A percentile compares a stretch with the other conserved stretches of the same genome.
phyloP scores from a whole-genome alignment of 1,140 invertebrate genomes.

The Hetaerina americana region DNA sequence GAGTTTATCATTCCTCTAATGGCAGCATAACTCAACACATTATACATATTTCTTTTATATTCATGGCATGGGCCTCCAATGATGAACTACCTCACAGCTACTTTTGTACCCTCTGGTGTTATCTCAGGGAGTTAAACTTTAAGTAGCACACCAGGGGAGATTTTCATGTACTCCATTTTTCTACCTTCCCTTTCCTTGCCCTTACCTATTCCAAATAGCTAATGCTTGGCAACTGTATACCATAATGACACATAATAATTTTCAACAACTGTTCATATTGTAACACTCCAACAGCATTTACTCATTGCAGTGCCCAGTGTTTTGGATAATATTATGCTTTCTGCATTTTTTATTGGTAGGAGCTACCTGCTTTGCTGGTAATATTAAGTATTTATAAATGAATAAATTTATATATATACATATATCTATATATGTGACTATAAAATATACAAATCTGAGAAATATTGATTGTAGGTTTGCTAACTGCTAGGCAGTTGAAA shows the following conservation, averaged over 20 bases:
- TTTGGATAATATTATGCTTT: neutral
- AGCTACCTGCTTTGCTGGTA: neutral
- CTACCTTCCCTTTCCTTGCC: neutral
- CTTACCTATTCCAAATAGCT: neutral
- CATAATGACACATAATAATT: neutral
- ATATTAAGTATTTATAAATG: constrained; percentile 1
- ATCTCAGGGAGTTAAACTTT: constrained; percentile 9
- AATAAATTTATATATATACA: neutral
- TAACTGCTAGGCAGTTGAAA: neutral
- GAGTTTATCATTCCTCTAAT: neutral
- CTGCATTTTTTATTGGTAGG: neutral
- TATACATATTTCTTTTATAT: constrained; percentile 1
- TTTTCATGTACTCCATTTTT: constrained; percentile 7
- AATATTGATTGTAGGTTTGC: neutral
- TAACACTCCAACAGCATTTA: neutral
- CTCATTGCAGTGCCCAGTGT: neutral
- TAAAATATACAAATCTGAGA: constrained; percentile 1
- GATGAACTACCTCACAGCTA: constrained; percentile 8
- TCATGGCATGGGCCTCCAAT: constrained; percentile 7
- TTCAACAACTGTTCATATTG: neutral
- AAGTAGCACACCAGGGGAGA: constrained; percentile 7
- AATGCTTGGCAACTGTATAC: constrained; percentile 5
- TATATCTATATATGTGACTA: constrained; percentile 1
- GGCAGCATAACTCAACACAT: neutral
- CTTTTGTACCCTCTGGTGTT: constrained; percentile 4